Conservation (phyloP, 1,140 invertebrate genomes). For the Ephestia elutella region DNA sequence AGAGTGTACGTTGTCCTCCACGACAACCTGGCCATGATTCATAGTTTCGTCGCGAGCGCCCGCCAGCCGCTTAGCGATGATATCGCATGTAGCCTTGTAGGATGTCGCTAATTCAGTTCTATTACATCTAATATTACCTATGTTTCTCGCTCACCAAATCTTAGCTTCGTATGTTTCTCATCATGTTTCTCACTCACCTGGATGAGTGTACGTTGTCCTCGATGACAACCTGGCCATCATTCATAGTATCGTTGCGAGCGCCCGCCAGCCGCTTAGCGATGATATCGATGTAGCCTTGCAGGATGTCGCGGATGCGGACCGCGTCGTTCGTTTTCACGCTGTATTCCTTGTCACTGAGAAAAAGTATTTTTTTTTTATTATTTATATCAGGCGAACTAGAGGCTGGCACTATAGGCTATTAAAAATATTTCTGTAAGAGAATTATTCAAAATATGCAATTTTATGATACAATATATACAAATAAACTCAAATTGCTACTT, state of each 20-base stretch:
- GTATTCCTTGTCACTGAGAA: conserved; percentile 92
- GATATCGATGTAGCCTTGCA: conserved; percentile 99
- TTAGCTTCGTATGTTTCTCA: too few species aligned
- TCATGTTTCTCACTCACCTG: too few species aligned
- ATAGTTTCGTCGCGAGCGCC: conserved; percentile 17
- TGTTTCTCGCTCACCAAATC: too few species aligned
- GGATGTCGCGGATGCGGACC: conserved; percentile 97
- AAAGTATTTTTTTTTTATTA: not conserved
- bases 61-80: conserved; percentile 94
- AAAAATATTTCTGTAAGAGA: too few species aligned
- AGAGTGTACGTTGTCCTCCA: conserved; percentile 37
- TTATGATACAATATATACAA: too few species aligned
- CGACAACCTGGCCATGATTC: conserved; percentile 32
- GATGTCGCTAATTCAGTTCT: conserved; percentile 97
- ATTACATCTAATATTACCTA: too few species aligned
- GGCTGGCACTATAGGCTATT: too few species aligned
- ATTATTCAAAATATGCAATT: too few species aligned
- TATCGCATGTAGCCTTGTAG: conserved; percentile 99
- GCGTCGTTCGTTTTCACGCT: conserved; percentile 98
- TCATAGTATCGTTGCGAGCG: conserved; percentile 11
- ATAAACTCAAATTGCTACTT: too few species aligned
- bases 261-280: conserved; percentile 90
- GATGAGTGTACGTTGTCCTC: conserved; percentile 39
- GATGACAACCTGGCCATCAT: conserved; percentile 33
- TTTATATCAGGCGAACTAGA: too few species aligned